Conservation (phyloP, 2,113 vertebrate genomes). For the Anser cygnoides region DNA sequence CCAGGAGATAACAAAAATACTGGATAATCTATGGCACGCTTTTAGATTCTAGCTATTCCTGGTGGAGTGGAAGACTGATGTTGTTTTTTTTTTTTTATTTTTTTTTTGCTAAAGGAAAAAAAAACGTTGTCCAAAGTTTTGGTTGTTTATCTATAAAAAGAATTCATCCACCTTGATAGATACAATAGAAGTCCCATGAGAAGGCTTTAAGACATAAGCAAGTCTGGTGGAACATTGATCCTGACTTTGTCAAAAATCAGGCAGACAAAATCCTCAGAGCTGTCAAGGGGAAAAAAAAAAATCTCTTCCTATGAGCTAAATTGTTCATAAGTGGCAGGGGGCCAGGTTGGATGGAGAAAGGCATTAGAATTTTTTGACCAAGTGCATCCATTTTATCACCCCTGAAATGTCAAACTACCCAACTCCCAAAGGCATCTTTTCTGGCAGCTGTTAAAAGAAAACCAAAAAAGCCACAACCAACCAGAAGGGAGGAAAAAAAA, state of each 20-base stretch:
- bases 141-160: neutral
- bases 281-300: neutral
- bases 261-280: neutral
- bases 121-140: neutral
- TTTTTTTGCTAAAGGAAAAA: neutral
- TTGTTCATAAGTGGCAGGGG: neutral
- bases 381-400: neutral
- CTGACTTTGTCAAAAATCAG: conserved; percentile 16
- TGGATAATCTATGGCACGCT: neutral
- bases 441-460: neutral
- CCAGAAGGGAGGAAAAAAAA: too few species aligned
- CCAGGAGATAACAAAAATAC: neutral
- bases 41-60: neutral
- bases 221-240: neutral
- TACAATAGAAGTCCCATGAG: neutral
- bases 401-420: neutral
- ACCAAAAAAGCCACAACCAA: neutral
- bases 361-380: neutral
- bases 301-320: neutral
- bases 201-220: neutral
- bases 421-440: neutral
- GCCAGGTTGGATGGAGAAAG: neutral
- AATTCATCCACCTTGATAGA: neutral
- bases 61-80: neutral
- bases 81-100: neutral